Conservation (phyloP, 2,888 invertebrate genomes). For the Lepidonotus clava region DNA sequence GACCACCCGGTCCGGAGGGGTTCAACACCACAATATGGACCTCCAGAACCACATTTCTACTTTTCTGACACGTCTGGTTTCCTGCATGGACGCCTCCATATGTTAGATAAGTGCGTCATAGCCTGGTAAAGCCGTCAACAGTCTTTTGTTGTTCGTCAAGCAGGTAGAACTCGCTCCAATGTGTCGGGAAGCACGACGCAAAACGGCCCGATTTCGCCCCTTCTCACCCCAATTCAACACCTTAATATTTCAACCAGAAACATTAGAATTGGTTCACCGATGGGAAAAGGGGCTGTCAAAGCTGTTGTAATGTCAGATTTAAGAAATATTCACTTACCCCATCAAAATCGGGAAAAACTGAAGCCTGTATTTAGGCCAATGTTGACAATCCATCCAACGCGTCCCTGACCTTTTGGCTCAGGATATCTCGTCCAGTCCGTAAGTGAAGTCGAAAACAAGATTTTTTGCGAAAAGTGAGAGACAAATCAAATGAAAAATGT, state of each 20-base stretch:
- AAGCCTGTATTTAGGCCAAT: background rate
- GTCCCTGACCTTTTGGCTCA: slow-evolving; percentile 47
- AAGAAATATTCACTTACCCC: slow-evolving; percentile 18
- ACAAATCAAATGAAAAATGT: too few species aligned
- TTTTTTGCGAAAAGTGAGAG: too few species aligned
- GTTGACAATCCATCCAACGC: slow-evolving; percentile 43
- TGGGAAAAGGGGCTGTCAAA: background rate
- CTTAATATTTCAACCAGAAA: background rate
- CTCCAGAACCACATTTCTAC: background rate
- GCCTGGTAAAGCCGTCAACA: background rate
- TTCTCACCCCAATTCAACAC: background rate
- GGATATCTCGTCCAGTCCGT: background rate
- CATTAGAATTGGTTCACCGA: background rate
- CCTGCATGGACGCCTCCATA: background rate
- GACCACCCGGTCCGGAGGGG: background rate
- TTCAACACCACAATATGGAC: background rate
- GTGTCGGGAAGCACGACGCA: background rate
- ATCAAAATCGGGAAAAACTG: slow-evolving; percentile 13
- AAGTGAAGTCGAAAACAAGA: background rate
- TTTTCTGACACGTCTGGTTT: background rate
- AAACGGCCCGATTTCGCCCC: background rate
- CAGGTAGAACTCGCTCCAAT: too few species aligned
- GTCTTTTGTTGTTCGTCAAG: background rate
- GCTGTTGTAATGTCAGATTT: background rate
- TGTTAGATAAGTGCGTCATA: slow-evolving; percentile 1